Base-by-base conservation (phyloP, 2,113 vertebrate species). In the Aegypius monachus region DNA sequence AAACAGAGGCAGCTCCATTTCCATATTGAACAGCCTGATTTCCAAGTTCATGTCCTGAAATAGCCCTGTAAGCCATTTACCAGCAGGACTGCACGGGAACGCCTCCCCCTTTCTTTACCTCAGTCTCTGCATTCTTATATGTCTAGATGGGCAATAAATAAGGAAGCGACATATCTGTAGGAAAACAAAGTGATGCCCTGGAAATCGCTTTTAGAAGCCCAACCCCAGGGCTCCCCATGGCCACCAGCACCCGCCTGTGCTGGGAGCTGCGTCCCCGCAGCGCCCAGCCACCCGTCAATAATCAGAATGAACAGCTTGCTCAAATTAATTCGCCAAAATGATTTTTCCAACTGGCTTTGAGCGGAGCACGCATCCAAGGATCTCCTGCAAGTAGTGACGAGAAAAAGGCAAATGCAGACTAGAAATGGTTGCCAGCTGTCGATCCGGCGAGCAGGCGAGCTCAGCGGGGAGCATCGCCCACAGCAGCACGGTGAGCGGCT, bases 241-340 rank as follows among this genome's bases (percentile, higher is more conserved):
- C 16, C 43, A 25, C 21, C 0, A 0, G 63, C 9, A 0, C 42
- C 21, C 4, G 3, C 7, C 8, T 10, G 56, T 2, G 3, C 58
- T 3, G 11, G 48, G 62, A 83, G 36, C 73, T 3, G 14, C 1
- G 4, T 38, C 75, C 72, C 82, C 1, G 0, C 82, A 38, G 88
- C 25, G 58, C 79, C 38, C 27, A 1, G 52, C 42, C 65, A 4
- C 32, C 72, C 25, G 0, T 61, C 65, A 62, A 12, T 78, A 67
- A 95, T 52, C 15, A 3, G 21, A 89, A 38, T 3, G 42, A 94
- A 38, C 83, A 88, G 26, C 55, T 42, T 6, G 2, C 65, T 26
- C 55, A 40, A 93, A 96, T 74, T 67, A 55, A 88, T 36, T 32
- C 11, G 5, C 52, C 16, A 32, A 50, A 42, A 63, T 18, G 16